Evolutionary conservation across 2,113 vertebrate genomes (phyloP), one percentile per base, ranked within the genome.

Genomic region (Calidris pygmaea): DNA sequence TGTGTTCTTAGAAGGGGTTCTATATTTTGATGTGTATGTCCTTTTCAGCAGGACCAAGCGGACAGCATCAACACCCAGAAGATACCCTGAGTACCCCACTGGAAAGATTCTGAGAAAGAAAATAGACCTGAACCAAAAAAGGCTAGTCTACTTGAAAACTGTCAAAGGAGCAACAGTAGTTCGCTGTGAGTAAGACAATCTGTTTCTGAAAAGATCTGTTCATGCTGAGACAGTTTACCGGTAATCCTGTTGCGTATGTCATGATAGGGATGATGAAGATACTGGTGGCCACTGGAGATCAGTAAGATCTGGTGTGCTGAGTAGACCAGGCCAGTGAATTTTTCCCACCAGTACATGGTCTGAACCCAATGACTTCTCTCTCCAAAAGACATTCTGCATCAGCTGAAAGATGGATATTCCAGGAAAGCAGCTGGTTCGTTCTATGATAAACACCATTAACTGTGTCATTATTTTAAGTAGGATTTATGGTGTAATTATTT

Each of bases 271-370:
- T 52, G 26, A 21, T 39, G 34, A 26, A 26, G 18, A 6, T 13
- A 3, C 9, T 29, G 30, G 41, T 62, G 83, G 18, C 78, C n/a
- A 4, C 6, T 20, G 56, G 34, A 68, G 11, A 43, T 43, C 50
- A 3, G 1, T 7, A 10, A 3, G 56, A 24, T 34, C 37, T 14
- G 7, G 27, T 26, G 15, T 22, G 23, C 18, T 1, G 3, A 50
- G 24, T 17, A 59, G 78, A 68, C n/a, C 47, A 45, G 53, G 43
- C 12, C 2, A 6, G 19, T 62, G 27, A 18, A 30, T 47, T 68
- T 68, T 68, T 53, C 26, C 47, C 14, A 3, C 22, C 3, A n/a
- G 26, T 22, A 27, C 55, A 7, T 12, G 24, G 14, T 24, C 41
- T 19, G 48, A 76, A 26, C 39, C 17, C 39, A 13, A 1, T 14